Conservation (phyloP, 1,140 invertebrate genomes). For the Carposina sasakii region DNA sequence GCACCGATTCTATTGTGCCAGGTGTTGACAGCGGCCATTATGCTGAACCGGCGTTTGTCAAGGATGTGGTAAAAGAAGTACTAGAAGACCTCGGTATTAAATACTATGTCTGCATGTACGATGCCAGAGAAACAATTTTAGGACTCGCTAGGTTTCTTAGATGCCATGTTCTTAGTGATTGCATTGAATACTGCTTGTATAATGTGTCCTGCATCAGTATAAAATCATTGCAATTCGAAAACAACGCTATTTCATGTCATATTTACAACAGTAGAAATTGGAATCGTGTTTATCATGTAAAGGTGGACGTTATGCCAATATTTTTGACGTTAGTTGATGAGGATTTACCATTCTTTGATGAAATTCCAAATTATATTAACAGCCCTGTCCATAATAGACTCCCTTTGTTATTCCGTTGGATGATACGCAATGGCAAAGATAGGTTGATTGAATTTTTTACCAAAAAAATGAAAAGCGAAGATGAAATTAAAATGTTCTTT, state of each 20-base stretch:
- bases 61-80: slow-evolving; percentile 27
- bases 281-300: not conserved
- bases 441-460: too few relatives aligned
- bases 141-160: slow-evolving; percentile 18
- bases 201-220: slow-evolving; percentile 22
- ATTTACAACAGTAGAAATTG: slow-evolving; percentile 13
- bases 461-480: too few relatives aligned
- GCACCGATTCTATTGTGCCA: slow-evolving; percentile 6
- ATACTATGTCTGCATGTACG: slow-evolving; percentile 23
- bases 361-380: too few relatives aligned
- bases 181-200: slow-evolving; percentile 24
- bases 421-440: too few relatives aligned
- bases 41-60: slow-evolving; percentile 24
- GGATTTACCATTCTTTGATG: too few relatives aligned
- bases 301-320: not conserved
- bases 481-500: slow-evolving; percentile 11
- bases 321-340: slow-evolving; percentile 9
- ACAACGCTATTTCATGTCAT: slow-evolving; percentile 8
- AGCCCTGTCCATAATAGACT: too few relatives aligned
- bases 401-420: too few relatives aligned
- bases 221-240: slow-evolving; percentile 12
- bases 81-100: slow-evolving; percentile 25
- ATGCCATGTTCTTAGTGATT: slow-evolving; percentile 25
- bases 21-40: slow-evolving; percentile 10
- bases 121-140: slow-evolving; percentile 18